Conservation (phyloP, 2,797 vertebrate species). For the Okamejei kenojei region DNA sequence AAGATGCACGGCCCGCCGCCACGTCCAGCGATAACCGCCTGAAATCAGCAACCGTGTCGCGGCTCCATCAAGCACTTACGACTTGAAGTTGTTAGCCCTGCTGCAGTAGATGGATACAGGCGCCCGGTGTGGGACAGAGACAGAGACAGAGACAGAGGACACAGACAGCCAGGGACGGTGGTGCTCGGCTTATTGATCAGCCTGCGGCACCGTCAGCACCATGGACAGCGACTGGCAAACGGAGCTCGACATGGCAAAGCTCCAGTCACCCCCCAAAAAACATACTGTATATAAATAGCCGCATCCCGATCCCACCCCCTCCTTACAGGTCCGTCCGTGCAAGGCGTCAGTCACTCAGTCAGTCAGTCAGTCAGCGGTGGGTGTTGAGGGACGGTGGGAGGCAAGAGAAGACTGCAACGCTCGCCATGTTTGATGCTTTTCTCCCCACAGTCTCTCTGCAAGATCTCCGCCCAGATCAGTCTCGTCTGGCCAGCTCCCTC, state of each 20-base stretch:
- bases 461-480: neutral
- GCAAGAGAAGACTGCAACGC: neutral
- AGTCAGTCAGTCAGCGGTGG: slow-evolving; percentile 2
- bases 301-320: no score
- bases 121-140: neutral
- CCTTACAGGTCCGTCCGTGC: neutral
- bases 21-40: neutral
- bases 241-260: no score
- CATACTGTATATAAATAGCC: no score
- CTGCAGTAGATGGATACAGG: neutral
- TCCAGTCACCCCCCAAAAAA: no score
- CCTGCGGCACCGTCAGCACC: neutral
- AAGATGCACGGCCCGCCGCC: neutral
- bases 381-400: neutral
- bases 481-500: neutral
- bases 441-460: slow-evolving; percentile 21
- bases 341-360: neutral
- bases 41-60: neutral
- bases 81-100: neutral
- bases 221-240: neutral
- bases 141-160: neutral
- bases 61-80: neutral
- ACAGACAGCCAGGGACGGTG: neutral
- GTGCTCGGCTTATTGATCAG: neutral
- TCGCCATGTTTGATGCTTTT: slow-evolving; percentile 29